Conservation (phyloP, 92 coral and sea anemone species). For the Zoanthus sansibaricus region DNA sequence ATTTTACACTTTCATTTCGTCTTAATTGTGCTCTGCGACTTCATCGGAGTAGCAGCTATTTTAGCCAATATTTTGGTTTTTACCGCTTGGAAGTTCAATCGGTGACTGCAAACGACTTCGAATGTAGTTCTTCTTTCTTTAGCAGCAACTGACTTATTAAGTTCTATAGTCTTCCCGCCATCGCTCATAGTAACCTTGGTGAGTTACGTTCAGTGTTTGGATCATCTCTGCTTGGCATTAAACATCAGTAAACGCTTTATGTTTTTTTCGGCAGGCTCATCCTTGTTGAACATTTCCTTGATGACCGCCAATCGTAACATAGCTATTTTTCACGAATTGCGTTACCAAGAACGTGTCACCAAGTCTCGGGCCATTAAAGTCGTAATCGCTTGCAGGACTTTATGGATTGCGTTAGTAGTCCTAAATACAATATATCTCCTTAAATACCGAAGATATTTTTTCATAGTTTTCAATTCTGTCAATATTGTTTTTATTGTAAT, state of each 20-base stretch:
- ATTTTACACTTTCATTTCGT: not conserved
- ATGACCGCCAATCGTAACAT: constrained; percentile 7
- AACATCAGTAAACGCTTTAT: not conserved
- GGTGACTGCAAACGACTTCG: not conserved
- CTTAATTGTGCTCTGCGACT: too few relatives aligned
- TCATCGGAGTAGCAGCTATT: constrained; percentile 6
- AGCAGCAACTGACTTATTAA: not conserved
- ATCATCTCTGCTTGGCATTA: not conserved
- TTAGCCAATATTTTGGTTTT: constrained; percentile 17
- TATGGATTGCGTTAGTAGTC: not conserved
- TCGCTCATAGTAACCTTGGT: too few relatives aligned
- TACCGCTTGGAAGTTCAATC: not conserved
- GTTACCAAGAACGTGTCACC: constrained; percentile 12
- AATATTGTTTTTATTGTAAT: not conserved
- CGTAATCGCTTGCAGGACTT: not conserved
- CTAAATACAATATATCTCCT: not conserved
- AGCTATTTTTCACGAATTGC: constrained; percentile 2
- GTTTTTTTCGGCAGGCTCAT: not conserved
- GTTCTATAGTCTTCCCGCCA: not conserved
- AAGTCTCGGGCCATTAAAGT: not conserved
- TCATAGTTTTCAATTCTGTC: not conserved
- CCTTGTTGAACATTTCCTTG: constrained; percentile 5
- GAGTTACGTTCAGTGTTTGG: not conserved
- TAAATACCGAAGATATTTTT: too few relatives aligned
- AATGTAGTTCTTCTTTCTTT: constrained; percentile 22